These are phyloP conservation scores for Zaprionus taronus DNA, from an alignment of 1,140 invertebrate genomes.

Conservation along the genomic window DNA sequence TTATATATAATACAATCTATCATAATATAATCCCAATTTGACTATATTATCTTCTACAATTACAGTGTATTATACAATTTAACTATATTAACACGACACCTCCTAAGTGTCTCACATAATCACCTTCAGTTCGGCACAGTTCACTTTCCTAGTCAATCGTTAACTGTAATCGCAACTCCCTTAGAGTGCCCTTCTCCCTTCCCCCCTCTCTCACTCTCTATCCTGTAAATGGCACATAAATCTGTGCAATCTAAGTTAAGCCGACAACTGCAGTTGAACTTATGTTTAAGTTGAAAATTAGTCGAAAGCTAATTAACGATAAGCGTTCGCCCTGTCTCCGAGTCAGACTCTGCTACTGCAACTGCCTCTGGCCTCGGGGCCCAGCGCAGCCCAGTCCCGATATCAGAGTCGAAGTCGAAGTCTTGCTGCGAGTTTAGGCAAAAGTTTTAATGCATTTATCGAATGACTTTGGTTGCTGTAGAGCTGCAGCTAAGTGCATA, in stretches of 20 bases:
- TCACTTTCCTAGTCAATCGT: too few relatives aligned
- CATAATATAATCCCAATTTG: too few relatives aligned
- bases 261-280: constrained; percentile 50
- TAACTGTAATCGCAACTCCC: too few relatives aligned
- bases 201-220: not conserved
- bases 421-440: constrained; percentile 45
- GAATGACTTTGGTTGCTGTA: constrained; percentile 59
- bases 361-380: constrained; percentile 21
- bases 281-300: constrained; percentile 77
- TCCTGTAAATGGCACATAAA: constrained; percentile 48
- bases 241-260: constrained; percentile 34
- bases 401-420: constrained; percentile 34
- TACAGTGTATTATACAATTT: too few relatives aligned
- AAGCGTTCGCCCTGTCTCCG: constrained; percentile 52
- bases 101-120: not conserved
- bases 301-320: constrained; percentile 79
- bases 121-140: not conserved
- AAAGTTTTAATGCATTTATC: constrained; percentile 82
- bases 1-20: too few relatives aligned
- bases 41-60: too few relatives aligned
- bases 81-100: not conserved
- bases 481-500: constrained; percentile 69
- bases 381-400: constrained; percentile 13
- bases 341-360: not conserved
- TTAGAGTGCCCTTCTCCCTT: too few relatives aligned